phyloP scores from a whole-genome alignment of 2,797 vertebrate species.

The Platalea minor region DNA sequence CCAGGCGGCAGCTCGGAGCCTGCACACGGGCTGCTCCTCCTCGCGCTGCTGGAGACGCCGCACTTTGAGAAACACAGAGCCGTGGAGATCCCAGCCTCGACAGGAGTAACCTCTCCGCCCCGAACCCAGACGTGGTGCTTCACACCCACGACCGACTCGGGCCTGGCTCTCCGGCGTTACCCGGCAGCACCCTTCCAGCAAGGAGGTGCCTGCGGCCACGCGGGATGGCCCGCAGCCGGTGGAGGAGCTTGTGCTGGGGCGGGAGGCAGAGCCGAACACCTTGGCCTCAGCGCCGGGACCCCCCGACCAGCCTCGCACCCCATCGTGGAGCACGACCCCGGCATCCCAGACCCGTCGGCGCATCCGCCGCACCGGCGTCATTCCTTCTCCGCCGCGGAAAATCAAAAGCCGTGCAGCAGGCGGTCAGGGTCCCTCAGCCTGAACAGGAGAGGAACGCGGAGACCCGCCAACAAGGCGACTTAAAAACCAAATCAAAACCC shows the following conservation, averaged over 20 bases:
- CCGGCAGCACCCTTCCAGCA: neutral
- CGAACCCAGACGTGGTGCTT: neutral
- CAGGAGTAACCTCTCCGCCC: neutral
- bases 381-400: neutral
- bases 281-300: neutral
- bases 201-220: neutral
- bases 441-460: fast-evolving
- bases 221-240: neutral
- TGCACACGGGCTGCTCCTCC: neutral
- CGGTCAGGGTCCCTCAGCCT: neutral
- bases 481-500: neutral
- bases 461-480: fast-evolving
- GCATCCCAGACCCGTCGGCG: neutral
- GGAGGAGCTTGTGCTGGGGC: neutral
- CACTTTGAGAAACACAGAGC: neutral
- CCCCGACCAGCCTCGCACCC: neutral
- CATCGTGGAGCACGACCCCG: neutral
- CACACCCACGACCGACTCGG: fast-evolving
- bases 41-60: fast-evolving
- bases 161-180: fast-evolving
- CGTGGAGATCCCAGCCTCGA: neutral
- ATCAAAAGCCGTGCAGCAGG: neutral
- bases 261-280: neutral
- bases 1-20: neutral
- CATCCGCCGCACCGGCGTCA: fast-evolving